phyloP scores from a whole-genome alignment of 2,113 vertebrate species.

The Peromyscus maniculatus region DNA sequence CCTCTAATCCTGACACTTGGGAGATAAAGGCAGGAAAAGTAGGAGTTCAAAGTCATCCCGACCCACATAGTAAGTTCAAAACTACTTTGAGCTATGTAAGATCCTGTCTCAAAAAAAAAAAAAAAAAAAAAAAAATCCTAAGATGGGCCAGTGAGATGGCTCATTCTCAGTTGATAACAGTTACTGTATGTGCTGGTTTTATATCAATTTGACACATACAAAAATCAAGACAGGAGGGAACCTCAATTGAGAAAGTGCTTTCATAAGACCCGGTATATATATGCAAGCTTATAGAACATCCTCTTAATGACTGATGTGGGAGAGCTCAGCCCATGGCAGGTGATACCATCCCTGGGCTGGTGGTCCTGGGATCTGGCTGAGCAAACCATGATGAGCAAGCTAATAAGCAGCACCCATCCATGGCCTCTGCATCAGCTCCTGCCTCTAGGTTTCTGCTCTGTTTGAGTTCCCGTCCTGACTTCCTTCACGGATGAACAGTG shows the following conservation, averaged over 20 bases:
- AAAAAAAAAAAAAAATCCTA: not conserved
- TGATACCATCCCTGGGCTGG: not conserved
- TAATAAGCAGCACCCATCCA: not conserved
- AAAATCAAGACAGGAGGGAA: not conserved
- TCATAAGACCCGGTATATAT: not conserved
- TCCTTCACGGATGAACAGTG: not conserved
- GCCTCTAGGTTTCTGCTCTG: not conserved
- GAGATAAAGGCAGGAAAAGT: not conserved
- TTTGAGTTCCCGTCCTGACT: not conserved
- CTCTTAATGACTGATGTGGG: not conserved
- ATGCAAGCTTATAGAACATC: not conserved
- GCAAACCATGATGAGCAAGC: not conserved
- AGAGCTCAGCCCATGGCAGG: not conserved
- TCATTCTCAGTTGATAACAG: not conserved
- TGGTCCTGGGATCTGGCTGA: not conserved
- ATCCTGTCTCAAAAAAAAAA: not conserved
- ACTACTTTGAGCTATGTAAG: not conserved
- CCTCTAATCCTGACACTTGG: not conserved
- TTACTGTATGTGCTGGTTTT: not conserved
- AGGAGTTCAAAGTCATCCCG: not conserved
- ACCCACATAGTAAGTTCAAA: not conserved
- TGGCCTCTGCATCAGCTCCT: not conserved
- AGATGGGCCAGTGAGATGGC: too few relatives aligned
- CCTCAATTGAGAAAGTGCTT: not conserved
- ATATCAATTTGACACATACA: not conserved